A percentile compares a stretch with the other conserved stretches of the same genome.
Conservation (phyloP, 2,888 invertebrate species). For the Anthrax anthrax region DNA sequence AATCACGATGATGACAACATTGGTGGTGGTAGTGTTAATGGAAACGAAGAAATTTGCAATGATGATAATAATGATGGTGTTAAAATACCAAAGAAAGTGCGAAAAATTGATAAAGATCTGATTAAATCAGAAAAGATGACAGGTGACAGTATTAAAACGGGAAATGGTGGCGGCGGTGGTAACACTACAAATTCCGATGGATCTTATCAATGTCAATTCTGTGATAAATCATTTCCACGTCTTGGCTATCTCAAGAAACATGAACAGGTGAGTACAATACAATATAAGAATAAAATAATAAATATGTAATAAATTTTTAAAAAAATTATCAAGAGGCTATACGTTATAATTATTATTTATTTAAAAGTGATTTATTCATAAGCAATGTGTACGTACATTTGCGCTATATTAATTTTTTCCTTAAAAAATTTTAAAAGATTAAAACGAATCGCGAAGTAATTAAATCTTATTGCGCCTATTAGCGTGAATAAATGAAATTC, state of each 20-base stretch:
- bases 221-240: constrained; percentile 79
- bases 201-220: constrained; percentile 82
- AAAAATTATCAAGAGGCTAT: no score
- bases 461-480: constrained; percentile 9
- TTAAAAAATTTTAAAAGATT: no score
- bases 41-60: background rate
- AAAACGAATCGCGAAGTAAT: no score
- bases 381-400: no score
- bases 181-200: constrained; percentile 38
- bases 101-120: constrained; percentile 47
- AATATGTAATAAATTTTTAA: no score
- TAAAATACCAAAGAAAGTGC: constrained; percentile 25
- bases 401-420: no score
- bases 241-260: constrained; percentile 79
- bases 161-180: background rate
- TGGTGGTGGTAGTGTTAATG: constrained; percentile 3
- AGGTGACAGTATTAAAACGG: constrained; percentile 28
- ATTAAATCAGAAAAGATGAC: constrained; percentile 39
- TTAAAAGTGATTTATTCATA: no score
- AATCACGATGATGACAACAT: constrained; percentile 4
- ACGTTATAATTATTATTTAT: no score
- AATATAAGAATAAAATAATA: no score
- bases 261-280: constrained; percentile 57
- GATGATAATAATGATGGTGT: constrained; percentile 9
- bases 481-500: constrained; percentile 9